Base-by-base conservation (phyloP, 1,140 invertebrate genomes). In the Papilio helenus region DNA sequence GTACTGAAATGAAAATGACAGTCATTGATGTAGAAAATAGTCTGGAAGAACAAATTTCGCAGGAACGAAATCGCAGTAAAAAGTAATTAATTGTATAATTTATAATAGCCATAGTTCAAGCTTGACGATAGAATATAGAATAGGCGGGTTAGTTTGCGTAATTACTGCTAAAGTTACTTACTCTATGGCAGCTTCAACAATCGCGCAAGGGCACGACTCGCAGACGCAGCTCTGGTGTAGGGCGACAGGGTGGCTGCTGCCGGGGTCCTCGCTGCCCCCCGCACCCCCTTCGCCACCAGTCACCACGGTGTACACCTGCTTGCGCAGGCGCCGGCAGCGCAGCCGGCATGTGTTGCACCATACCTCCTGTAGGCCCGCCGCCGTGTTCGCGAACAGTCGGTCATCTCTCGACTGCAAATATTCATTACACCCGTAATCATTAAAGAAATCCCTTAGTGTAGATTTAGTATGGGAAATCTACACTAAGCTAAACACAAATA, bases 301-400 rank as follows among this genome's bases (percentile, higher is more conserved):
- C 82, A 12, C 80, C 51, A 1, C 81, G 81, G 73, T 81, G 82
- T 42, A 83, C 26, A 18, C 79, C 80, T 8, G 58, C 79, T 23
- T 72, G 12, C 34, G 81, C 61, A 16, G 73, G 72, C 26, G 80
- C 7, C 81, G 79, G 72, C 90, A 92, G 0, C 83, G 79, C 23
- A 89, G 51, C 0, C 83, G 82, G 76, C 90, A 92, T 20, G 46
- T 82, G 5, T 87, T 89, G 0, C 88, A 85, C 89, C 89, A 92
- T 14, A 92, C 86, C 81, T 89, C 79, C 5, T 84, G 83, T 10
- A 89, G 84, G 3, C 84, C 86, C 10, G 86, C 86, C 0, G 86
- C 80, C 10, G 87, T 87, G 12, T 85, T 80, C 18, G 78, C 79
- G 68, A 86, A 84, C 44, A 87, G 83, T 55, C 79, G 80, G 65